These are phyloP conservation scores for Cervus canadensis DNA, from an alignment of 2,113 vertebrate genomes.

Conservation along the genomic window DNA sequence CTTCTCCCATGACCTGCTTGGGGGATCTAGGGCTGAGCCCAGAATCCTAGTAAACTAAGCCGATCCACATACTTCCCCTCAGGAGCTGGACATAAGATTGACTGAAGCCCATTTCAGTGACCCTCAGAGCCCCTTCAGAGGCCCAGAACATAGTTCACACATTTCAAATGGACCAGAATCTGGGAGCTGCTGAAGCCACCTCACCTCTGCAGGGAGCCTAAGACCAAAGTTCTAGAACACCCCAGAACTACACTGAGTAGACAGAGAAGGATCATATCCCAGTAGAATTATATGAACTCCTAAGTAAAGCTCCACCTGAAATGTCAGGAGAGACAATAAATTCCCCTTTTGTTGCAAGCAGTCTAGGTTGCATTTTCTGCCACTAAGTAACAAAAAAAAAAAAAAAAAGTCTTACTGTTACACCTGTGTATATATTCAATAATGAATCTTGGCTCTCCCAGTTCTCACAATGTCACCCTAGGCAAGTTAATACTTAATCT, in stretches of 20 bases:
- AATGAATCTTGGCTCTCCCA: neutral
- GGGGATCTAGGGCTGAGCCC: neutral
- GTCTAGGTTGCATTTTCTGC: neutral
- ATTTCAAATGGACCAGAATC: neutral
- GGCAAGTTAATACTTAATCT: neutral
- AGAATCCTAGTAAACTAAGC: neutral
- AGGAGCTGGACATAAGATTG: neutral
- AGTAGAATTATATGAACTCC: neutral
- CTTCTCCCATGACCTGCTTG: neutral
- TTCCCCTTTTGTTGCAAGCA: neutral
- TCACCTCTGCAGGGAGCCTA: neutral
- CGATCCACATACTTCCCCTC: neutral
- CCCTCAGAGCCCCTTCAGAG: neutral
- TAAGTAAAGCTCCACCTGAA: neutral
- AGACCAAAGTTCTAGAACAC: neutral
- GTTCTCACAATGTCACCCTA: neutral
- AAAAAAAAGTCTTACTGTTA: neutral
- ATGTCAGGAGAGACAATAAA: neutral
- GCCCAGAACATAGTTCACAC: neutral
- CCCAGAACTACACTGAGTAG: neutral
- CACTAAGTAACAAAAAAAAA: neutral
- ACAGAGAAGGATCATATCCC: neutral
- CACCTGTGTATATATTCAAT: neutral
- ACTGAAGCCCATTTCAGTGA: neutral
- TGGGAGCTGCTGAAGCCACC: neutral